Evolutionary conservation across 2,113 vertebrate genomes (phyloP).

Genomic region (Elephantulus edwardii): DNA sequence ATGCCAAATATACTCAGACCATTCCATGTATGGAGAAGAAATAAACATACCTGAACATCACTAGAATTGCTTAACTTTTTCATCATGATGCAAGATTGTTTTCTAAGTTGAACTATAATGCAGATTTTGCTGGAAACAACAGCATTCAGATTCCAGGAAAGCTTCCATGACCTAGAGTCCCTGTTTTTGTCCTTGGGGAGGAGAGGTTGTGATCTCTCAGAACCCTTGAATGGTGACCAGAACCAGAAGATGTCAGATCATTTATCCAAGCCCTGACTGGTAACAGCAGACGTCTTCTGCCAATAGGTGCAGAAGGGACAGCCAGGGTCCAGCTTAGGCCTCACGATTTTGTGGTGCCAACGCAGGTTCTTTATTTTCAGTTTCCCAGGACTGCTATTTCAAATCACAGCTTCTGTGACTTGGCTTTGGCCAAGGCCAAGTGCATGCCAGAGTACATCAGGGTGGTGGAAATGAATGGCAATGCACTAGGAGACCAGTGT

Average conservation of each 20-base stretch:
- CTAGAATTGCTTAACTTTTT: conserved; percentile 36
- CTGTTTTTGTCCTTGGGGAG: not conserved
- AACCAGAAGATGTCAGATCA: not conserved
- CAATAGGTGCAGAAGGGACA: not conserved
- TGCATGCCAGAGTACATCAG: not conserved
- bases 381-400: not conserved
- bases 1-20: not conserved
- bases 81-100: not conserved
- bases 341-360: not conserved
- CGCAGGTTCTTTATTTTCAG: not conserved
- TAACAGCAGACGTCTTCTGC: not conserved
- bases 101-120: not conserved
- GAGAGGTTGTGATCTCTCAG: not conserved
- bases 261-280: not conserved
- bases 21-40: conserved; percentile 32
- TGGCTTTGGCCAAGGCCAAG: conserved; percentile 2
- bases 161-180: not conserved
- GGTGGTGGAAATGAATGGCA: not conserved
- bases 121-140: conserved; percentile 18
- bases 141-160: conserved; percentile 12
- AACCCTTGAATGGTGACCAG: not conserved
- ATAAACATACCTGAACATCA: not conserved
- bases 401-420: not conserved
- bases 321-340: not conserved
- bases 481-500: not conserved